A percentile compares a stretch with the other conserved stretches of the same genome.
Conservation (phyloP, 2,113 vertebrate species). For the Benitochromis conjunctus region DNA sequence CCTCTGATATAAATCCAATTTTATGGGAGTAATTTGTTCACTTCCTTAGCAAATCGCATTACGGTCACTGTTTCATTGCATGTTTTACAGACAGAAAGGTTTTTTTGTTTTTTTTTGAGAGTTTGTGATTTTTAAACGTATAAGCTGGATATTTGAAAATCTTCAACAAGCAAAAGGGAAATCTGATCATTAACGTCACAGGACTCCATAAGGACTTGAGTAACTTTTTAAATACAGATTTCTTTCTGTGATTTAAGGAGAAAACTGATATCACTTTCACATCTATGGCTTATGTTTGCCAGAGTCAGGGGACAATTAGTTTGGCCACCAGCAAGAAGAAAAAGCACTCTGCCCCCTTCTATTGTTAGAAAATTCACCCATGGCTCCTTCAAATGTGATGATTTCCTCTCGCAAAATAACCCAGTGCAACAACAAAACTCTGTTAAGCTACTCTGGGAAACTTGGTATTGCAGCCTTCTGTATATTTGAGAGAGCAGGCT, state of each 20-base stretch:
- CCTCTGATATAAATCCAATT: neutral
- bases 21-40: slow-evolving; percentile 9
- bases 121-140: neutral
- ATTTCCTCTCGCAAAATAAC: neutral
- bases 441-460: neutral
- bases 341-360: neutral
- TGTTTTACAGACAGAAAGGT: neutral
- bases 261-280: neutral
- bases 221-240: neutral
- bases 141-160: neutral
- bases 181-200: neutral
- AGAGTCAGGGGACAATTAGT: neutral
- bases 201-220: neutral
- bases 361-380: neutral
- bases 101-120: neutral
- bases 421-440: neutral
- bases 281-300: neutral
- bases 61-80: neutral
- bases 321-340: neutral
- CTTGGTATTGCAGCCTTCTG: neutral
- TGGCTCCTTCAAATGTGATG: neutral
- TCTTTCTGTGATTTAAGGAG: neutral
- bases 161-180: neutral
- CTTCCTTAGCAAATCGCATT: neutral
- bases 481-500: neutral